phyloP scores from a whole-genome alignment of 2,797 vertebrate genomes.

The Poeciliopsis gracilis region DNA sequence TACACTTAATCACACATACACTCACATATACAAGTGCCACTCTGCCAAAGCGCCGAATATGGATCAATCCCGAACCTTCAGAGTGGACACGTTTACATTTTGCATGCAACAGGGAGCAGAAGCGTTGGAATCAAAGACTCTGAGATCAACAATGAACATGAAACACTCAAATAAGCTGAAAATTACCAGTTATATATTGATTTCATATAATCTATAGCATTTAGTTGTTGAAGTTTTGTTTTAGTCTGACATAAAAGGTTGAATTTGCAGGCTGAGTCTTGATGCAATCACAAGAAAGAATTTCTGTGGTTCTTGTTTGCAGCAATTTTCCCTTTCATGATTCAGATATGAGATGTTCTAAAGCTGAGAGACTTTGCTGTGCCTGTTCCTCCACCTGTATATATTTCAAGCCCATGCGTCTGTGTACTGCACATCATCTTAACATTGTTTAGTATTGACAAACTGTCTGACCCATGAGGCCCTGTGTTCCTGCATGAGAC shows the following conservation, averaged over 20 bases:
- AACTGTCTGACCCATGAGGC: slow-evolving; percentile 40
- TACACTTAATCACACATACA: background rate
- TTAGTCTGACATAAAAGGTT: background rate
- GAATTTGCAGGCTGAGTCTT: background rate
- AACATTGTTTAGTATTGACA: slow-evolving; percentile 54
- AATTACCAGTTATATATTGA: background rate
- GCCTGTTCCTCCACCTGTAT: background rate
- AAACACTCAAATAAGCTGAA: background rate
- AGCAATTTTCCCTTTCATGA: background rate
- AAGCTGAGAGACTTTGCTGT: background rate
- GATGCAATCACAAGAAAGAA: background rate
- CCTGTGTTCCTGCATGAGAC: slow-evolving; percentile 9
- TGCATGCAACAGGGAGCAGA: slow-evolving; percentile 29
- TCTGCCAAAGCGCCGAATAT: slow-evolving; percentile 12
- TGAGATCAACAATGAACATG: background rate
- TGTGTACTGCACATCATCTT: slow-evolving; percentile 38
- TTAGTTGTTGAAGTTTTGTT: background rate
- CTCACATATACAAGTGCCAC: slow-evolving; percentile 17
- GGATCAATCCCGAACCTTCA: slow-evolving; percentile 45
- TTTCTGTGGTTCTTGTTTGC: background rate
- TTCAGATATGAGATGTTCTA: background rate
- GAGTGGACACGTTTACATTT: slow-evolving; percentile 15
- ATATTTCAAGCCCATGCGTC: slow-evolving; percentile 4
- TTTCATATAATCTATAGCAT: background rate
- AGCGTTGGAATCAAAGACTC: slow-evolving; percentile 41